Evolutionary conservation across 2,797 vertebrate species (phyloP).

Genomic region (Neomorphus geoffroyi): DNA sequence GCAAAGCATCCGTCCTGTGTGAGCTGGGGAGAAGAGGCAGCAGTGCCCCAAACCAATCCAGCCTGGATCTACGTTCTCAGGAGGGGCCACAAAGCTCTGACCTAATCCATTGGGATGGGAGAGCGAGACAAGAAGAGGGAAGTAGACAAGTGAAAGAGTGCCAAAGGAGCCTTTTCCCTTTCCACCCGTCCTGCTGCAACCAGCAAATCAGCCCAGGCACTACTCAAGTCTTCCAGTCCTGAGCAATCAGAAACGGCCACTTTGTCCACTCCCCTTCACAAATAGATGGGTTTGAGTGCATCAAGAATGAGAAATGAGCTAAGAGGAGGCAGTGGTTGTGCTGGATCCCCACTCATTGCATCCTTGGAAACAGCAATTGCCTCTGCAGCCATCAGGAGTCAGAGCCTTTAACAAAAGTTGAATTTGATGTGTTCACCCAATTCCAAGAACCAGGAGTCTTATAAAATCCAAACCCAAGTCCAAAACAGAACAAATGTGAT

Average conservation of each 20-base stretch:
- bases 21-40: background rate
- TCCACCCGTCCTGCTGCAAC: background rate
- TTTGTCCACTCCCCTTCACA: too few species aligned
- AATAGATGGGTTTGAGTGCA: background rate
- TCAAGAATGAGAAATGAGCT: background rate
- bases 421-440: background rate
- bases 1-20: background rate
- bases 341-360: background rate
- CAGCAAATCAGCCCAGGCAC: background rate
- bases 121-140: background rate
- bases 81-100: background rate
- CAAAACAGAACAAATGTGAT: background rate
- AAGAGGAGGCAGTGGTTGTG: accelerated
- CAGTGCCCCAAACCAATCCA: background rate
- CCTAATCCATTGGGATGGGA: background rate
- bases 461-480: background rate
- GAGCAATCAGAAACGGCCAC: accelerated
- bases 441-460: background rate
- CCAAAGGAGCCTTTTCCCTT: background rate
- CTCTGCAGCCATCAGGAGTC: background rate
- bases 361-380: background rate
- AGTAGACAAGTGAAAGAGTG: background rate
- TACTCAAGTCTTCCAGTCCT: background rate
- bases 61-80: accelerated
- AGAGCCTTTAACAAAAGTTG: background rate